Evolutionary conservation across 2,797 vertebrate species (phyloP).

Genomic region (Borostomias antarcticus): DNA sequence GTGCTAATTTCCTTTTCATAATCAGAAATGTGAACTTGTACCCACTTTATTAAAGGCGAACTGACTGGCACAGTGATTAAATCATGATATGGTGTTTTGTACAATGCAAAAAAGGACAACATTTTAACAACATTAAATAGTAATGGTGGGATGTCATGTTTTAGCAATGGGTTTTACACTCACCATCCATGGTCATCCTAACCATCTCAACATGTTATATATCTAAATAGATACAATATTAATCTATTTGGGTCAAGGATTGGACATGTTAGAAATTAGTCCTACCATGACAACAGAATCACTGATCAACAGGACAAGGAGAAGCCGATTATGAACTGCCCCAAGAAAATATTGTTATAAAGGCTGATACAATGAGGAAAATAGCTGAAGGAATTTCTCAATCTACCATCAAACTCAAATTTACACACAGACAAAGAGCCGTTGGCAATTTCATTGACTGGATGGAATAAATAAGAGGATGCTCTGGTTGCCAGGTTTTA

Average conservation of each 20-base stretch:
- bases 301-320: not conserved
- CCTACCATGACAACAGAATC: not conserved
- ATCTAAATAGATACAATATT: not conserved
- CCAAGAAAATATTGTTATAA: not conserved
- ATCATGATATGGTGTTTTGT: too few relatives aligned
- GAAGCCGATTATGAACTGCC: too few relatives aligned
- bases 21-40: too few relatives aligned
- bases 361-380: not conserved
- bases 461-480: conserved; percentile 53
- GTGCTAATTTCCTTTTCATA: too few relatives aligned
- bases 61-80: too few relatives aligned
- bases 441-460: conserved; percentile 60
- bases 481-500: conserved; percentile 71
- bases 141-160: too few relatives aligned
- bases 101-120: too few relatives aligned
- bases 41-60: too few relatives aligned
- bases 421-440: conserved; percentile 34
- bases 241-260: not conserved
- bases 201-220: not conserved
- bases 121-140: too few relatives aligned
- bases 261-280: not conserved
- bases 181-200: not conserved
- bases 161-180: too few relatives aligned
- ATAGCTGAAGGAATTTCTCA: not conserved
- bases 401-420: not conserved